Conservation (phyloP, 2,797 vertebrate genomes). For the Molossus molossus region DNA sequence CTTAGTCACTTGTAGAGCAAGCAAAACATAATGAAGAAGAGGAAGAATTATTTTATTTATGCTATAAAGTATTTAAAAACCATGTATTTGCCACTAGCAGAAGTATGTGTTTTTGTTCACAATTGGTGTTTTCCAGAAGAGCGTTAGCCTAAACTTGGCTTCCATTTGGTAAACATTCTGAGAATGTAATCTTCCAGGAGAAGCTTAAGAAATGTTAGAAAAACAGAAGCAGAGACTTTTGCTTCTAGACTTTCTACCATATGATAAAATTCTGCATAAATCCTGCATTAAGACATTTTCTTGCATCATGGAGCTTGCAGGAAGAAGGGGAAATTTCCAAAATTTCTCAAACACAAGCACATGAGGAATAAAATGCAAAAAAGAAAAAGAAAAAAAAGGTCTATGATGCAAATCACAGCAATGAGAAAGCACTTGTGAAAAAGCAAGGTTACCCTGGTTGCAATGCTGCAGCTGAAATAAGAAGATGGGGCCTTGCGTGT, state of each 20-base stretch:
- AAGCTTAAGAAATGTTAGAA: constrained; percentile 52
- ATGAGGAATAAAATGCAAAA: constrained; percentile 37
- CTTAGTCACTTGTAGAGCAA: constrained; percentile 64
- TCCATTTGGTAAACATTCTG: constrained; percentile 17
- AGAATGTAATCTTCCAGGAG: constrained; percentile 32
- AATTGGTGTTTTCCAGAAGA: neutral
- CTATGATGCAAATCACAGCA: neutral
- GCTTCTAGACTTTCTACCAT: neutral
- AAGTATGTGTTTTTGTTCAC: constrained; percentile 51
- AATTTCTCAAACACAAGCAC: neutral
- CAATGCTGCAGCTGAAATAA: neutral
- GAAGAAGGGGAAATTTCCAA: constrained; percentile 27
- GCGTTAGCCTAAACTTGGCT: constrained; percentile 47
- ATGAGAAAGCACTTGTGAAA: neutral
- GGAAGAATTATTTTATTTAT: constrained; percentile 63
- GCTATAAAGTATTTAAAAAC: constrained; percentile 62
- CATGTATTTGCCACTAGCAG: neutral
- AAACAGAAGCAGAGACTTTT: neutral
- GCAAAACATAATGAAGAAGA: constrained; percentile 50
- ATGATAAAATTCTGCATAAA: constrained; percentile 26
- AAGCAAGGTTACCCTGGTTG: neutral
- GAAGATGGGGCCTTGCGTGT: neutral
- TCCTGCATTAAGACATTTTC: constrained; percentile 42
- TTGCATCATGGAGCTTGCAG: neutral
- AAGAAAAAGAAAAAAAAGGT: neutral